A percentile compares a stretch with the other conserved stretches of the same genome.
Evolutionary conservation across 2,797 vertebrate species (phyloP).

Genomic region (Apodemus agrarius): DNA sequence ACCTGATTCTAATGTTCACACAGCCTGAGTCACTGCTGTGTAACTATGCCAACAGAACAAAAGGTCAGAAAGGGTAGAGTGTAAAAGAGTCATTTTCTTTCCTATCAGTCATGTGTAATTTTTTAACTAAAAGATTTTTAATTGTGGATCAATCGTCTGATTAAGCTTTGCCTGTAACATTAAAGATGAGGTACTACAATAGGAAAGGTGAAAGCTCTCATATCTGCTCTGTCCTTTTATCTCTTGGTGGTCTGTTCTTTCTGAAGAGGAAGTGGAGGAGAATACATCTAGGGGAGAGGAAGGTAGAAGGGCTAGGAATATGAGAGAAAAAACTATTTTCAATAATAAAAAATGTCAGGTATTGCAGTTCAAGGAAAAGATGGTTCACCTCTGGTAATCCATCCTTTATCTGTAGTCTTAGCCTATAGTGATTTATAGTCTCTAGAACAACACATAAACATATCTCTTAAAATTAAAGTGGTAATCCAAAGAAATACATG

Average conservation of each 20-base stretch:
- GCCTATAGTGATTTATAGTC: not conserved
- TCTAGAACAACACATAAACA: not conserved
- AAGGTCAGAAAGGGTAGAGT: not conserved
- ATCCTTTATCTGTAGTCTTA: not conserved
- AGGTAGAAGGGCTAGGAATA: not conserved
- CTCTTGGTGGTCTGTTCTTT: not conserved
- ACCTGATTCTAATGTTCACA: not conserved
- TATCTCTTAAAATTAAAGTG: not conserved
- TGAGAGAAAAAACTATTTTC: not conserved
- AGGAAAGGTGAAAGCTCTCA: not conserved
- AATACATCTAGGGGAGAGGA: not conserved
- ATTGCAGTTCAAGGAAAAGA: not conserved
- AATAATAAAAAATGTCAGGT: not conserved
- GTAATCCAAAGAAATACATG: not conserved
- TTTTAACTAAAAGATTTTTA: not conserved
- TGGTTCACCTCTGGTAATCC: not conserved
- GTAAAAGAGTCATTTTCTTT: not conserved
- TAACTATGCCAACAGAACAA: not conserved
- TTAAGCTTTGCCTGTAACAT: not conserved
- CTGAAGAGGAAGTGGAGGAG: not conserved
- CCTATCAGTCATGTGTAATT: not conserved
- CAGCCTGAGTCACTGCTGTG: not conserved
- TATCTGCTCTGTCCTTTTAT: not conserved
- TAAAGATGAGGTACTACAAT: not conserved
- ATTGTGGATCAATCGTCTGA: not conserved